Evolutionary conservation across 2,888 invertebrate species (phyloP).

Genomic region (Andrena hattorfiana): DNA sequence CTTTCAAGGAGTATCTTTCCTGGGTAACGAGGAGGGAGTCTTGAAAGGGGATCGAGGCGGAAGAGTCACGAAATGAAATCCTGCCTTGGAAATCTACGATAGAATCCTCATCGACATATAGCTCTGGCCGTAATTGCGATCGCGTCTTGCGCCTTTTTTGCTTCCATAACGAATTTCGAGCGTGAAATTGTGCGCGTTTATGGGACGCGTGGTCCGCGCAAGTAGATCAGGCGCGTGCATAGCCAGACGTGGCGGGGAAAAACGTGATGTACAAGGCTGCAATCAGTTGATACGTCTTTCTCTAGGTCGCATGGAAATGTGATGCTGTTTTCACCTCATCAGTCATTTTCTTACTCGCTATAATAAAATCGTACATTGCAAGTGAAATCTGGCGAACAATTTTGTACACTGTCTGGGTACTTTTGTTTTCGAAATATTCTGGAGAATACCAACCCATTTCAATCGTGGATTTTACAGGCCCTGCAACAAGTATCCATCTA

Average conservation of each 20-base stretch:
- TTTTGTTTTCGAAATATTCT: no score
- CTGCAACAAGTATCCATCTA: no score
- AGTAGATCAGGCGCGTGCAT: not conserved
- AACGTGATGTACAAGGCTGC: not conserved
- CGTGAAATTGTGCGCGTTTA: not conserved
- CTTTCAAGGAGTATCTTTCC: constrained; percentile 61
- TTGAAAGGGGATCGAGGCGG: constrained; percentile 53
- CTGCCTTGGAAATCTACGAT: constrained; percentile 36
- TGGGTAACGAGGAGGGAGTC: constrained; percentile 62
- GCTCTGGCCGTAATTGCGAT: constrained; percentile 36
- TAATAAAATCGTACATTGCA: no score
- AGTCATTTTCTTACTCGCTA: no score
- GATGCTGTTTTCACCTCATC: no score
- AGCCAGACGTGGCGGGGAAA: not conserved
- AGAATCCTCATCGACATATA: constrained; percentile 14
- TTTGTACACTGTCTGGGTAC: no score
- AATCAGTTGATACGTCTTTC: not conserved
- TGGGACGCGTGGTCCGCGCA: not conserved
- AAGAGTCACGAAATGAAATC: constrained; percentile 56
- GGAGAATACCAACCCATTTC: no score
- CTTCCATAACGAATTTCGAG: constrained; percentile 18
- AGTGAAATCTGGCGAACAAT: no score
- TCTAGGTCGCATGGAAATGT: not conserved
- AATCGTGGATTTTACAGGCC: no score
- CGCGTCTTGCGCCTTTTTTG: constrained; percentile 2